Conservation (phyloP, 2,113 vertebrate genomes). For the Electrona antarctica region DNA sequence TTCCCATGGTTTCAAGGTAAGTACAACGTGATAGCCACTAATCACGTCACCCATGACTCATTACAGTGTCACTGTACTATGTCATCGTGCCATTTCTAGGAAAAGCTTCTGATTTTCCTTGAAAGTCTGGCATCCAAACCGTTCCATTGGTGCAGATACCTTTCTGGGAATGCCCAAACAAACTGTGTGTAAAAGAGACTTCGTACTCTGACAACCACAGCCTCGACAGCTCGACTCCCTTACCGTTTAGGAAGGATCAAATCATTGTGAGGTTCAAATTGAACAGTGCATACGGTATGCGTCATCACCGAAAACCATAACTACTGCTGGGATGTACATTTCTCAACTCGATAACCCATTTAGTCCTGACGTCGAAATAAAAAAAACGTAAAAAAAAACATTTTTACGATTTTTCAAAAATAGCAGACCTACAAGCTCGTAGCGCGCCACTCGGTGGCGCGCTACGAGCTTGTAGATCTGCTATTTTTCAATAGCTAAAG, state of each 20-base stretch:
- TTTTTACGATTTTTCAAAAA: too few species aligned
- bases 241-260: neutral
- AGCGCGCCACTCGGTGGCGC: too few species aligned
- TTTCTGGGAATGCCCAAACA: neutral
- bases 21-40: neutral
- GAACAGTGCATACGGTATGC: neutral
- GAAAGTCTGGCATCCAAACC: neutral
- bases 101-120: conserved; percentile 13
- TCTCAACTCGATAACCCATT: neutral
- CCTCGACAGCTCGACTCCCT: neutral
- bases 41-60: too few species aligned
- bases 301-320: neutral
- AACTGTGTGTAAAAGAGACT: too few species aligned
- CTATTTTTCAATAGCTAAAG: too few species aligned
- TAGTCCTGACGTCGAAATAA: too few species aligned
- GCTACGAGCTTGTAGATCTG: too few species aligned
- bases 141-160: conserved; percentile 12
- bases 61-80: too few species aligned
- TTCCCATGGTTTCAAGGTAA: neutral
- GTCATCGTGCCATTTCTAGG: neutral
- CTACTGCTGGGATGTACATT: neutral
- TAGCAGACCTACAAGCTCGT: too few species aligned
- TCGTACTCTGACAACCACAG: neutral
- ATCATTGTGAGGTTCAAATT: neutral
- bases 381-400: too few species aligned